Evolutionary conservation across 2,888 invertebrate genomes (phyloP).

Genomic region (Lepidonotus clava): DNA sequence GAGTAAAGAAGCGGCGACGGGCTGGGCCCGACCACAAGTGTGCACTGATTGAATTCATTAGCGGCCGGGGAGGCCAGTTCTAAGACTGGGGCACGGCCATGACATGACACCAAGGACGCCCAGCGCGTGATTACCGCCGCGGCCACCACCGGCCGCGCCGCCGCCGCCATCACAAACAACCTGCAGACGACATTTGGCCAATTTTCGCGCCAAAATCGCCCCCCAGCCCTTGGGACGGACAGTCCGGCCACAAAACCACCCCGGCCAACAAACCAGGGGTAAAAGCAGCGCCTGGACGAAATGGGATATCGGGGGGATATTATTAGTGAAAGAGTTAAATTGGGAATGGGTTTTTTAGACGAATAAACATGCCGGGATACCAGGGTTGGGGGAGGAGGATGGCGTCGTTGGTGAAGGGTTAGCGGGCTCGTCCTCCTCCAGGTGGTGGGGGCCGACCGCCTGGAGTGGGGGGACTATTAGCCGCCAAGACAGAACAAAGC

Average conservation of each 20-base stretch:
- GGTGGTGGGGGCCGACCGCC: not conserved
- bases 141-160: not conserved
- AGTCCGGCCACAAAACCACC: no score
- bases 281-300: no score
- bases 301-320: no score
- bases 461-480: no score
- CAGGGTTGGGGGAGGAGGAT: not conserved
- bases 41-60: slow-evolving; percentile 42
- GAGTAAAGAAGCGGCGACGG: not conserved
- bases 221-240: no score
- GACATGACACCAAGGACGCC: slow-evolving; percentile 26
- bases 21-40: not conserved
- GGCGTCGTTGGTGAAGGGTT: no score
- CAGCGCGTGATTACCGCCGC: not conserved
- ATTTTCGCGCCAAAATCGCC: not conserved
- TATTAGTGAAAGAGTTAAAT: no score
- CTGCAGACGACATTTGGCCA: not conserved
- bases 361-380: no score
- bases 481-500: slow-evolving; percentile 13
- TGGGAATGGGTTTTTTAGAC: no score
- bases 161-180: not conserved
- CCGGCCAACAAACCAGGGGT: no score
- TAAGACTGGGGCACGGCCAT: not conserved
- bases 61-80: not conserved
- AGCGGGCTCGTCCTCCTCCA: not conserved